Percentiles rank a stretch among this genome's conserved stretches.
phyloP scores from a whole-genome alignment of 2,888 invertebrate species.

The Monopis laevigella region DNA sequence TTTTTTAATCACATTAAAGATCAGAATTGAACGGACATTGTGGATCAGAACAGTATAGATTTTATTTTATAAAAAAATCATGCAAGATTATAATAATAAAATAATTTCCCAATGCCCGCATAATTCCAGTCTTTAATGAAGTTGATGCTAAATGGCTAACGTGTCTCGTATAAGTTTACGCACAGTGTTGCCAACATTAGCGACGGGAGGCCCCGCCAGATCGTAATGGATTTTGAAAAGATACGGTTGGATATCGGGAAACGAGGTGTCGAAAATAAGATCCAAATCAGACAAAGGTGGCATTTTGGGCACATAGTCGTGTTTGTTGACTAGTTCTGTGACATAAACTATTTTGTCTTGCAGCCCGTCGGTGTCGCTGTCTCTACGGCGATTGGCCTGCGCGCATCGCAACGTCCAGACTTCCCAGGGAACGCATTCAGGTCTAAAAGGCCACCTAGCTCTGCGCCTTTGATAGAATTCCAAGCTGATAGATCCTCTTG shows the following conservation, averaged over 20 bases:
- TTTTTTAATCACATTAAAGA: too few relatives aligned
- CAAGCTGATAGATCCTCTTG: slow-evolving; percentile 87
- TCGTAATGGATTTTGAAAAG: slow-evolving; percentile 92
- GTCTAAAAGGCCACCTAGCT: slow-evolving; percentile 88
- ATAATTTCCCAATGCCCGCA: too few relatives aligned
- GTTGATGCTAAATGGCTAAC: too few relatives aligned
- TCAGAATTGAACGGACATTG: too few relatives aligned
- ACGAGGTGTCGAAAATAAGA: slow-evolving; percentile 93
- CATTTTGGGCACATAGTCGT: slow-evolving; percentile 96
- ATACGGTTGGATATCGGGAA: slow-evolving; percentile 95
- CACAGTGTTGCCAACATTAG: slow-evolving; percentile 88
- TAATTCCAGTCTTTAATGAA: too few relatives aligned
- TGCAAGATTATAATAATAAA: too few relatives aligned
- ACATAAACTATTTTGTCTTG: slow-evolving; percentile 95
- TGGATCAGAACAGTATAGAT: too few relatives aligned
- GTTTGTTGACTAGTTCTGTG: slow-evolving; percentile 94
- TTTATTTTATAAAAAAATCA: too few relatives aligned
- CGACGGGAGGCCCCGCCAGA: slow-evolving; percentile 78
- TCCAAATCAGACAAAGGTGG: slow-evolving; percentile 92
- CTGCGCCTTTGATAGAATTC: slow-evolving; percentile 96
- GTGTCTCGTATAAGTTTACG: slow-evolving; percentile 91
- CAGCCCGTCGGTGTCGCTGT: slow-evolving; percentile 86
- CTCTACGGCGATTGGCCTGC: slow-evolving; percentile 87
- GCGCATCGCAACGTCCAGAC: slow-evolving; percentile 96
- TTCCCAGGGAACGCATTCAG: slow-evolving; percentile 97